Evolutionary conservation across 2,797 vertebrate genomes (phyloP), one percentile per base, ranked within the genome.

Genomic region (Xiphorhynchus erythropygius): DNA sequence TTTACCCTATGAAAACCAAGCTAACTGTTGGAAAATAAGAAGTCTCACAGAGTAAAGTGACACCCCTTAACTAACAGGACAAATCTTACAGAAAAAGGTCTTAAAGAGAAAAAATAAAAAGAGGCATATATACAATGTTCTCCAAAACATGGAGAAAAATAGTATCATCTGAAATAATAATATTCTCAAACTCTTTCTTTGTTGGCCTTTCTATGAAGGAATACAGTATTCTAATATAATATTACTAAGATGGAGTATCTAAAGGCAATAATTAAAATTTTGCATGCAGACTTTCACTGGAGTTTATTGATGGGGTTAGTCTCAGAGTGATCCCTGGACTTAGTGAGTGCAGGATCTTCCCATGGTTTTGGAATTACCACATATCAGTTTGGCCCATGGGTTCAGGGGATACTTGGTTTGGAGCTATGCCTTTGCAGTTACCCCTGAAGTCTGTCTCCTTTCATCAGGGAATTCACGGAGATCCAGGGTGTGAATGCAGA

Each of bases 1-100:
- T 57, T 91, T 78, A 75, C 42, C 69, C 91, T 86, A 93, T 62
- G 71, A 92, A 96, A 97, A 95, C 37, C 15, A 70, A 95, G 73
- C 17, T 27, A 82, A 47, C 39, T 84, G 7, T 41, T 74, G 42
- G 44, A 67, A 85, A 90, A 87, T 23, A 88, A 55, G 6, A 69
- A 79, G 39, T 69, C 39, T 64, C n/a, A 19, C 2, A 3, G 12
- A 44, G 25, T 35, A 42, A 89, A 80, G 16, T 35, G 44, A 46
- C 19, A 53, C 3, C 3, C 2, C 5, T 35, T 52, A 63, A 55
- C 15, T 87, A 82, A 52, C 5, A 59, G 10, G 22, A 78, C 24
- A 75, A 86, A 78, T 49, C 14, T 41, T 27, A 33, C 5, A 27
- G 18, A 1, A 18, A 10, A 42, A 6, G 37, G 23, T 44, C 41